Percentiles rank a stretch among this genome's conserved stretches.
Evolutionary conservation across 2,113 vertebrate species (phyloP).

Genomic region (Oryzias celebensis): DNA sequence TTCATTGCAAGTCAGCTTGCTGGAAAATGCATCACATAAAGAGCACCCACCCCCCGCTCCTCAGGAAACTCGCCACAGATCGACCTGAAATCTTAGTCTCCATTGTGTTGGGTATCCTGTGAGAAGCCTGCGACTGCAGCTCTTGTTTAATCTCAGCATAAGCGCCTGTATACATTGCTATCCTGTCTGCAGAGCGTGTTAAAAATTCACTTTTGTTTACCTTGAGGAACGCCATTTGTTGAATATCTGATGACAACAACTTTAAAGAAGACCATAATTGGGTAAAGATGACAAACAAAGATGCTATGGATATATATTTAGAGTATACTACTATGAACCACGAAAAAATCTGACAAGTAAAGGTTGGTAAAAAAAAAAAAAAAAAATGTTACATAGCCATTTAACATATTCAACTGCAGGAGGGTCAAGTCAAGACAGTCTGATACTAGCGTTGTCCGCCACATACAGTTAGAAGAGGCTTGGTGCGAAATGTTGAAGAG

Average conservation of each 20-base stretch:
- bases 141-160: constrained; percentile 56
- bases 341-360: too few species aligned
- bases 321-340: too few species aligned
- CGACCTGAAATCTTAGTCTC: constrained; percentile 52
- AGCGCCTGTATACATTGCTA: constrained; percentile 61
- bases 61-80: constrained; percentile 65
- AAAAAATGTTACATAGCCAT: too few species aligned
- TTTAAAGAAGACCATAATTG: too few species aligned
- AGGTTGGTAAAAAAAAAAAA: too few species aligned
- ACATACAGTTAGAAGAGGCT: too few species aligned
- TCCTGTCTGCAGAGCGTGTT: constrained; percentile 56
- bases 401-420: too few species aligned
- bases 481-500: too few species aligned
- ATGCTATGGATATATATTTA: too few species aligned
- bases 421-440: too few species aligned
- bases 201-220: neutral
- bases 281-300: too few species aligned
- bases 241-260: neutral
- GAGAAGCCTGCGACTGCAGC: constrained; percentile 47
- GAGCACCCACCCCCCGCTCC: constrained; percentile 2
- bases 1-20: constrained; percentile 44
- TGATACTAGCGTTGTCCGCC: too few species aligned
- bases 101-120: constrained; percentile 77
- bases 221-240: neutral
- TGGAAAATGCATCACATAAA: constrained; percentile 68